Evolutionary conservation across 2,888 invertebrate species (phyloP), one percentile per base, ranked within the genome.

Genomic region (Cremastinae sp.): DNA sequence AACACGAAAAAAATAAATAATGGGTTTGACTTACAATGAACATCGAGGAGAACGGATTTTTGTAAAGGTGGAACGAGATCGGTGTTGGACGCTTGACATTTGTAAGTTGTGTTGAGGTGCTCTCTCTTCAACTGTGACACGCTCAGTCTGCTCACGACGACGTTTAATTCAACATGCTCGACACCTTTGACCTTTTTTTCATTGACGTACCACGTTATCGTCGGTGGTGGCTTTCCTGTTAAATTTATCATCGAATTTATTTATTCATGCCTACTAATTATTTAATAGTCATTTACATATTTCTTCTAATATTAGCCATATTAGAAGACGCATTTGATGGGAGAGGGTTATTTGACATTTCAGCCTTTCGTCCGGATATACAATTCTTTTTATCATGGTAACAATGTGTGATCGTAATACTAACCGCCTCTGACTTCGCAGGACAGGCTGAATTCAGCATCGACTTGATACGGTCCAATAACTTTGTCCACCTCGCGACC

Each of bases 71-170:
- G 93, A 88, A 95, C 95, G 76, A 96, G 93, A 89, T 96, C 95
- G 51, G 96, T 96, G 89, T 97, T 97, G 72, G 95, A 94, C 9
- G 96, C 96, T 89, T 96, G 94, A 88, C 97, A 97, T 89, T 95
- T 96, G 91, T 95, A 96, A 37, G 96, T 95, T 45, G 95, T 95
- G 90, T 96, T 96, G 72, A 96, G 92, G 83, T 96, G 94, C 76
- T 93, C 93, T 80, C 96, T 92, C 80, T 92, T 93, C 68, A 97
- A 92, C 80, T 93, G 93, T 14, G 93, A 92, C 81, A 96, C 93
- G 87, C 94, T 94, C 82, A 97, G 90, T 74, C 94, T 93, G 91
- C 96, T 97, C 74, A 96, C 95, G 49, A 96, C 94, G 65, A 96
- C 94, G 86, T 94, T 94, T 35, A 93, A 93, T 75, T 93, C 94